Conservation (phyloP, 2,113 vertebrate genomes). For the Nesoenas mayeri region DNA sequence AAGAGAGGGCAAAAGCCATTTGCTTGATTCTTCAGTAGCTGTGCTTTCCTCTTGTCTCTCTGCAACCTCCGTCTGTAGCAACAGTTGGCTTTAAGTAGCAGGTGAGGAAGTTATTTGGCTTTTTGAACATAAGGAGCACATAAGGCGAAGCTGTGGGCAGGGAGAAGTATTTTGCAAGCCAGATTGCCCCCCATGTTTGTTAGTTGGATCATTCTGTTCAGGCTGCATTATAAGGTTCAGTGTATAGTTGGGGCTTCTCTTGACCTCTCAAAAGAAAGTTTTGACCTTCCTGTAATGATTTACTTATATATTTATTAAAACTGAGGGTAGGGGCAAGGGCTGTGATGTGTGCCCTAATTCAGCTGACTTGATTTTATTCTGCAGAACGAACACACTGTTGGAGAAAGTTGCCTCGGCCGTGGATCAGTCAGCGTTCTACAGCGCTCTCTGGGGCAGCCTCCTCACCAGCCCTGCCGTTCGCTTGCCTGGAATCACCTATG, state of each 20-base stretch:
- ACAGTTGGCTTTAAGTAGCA: background rate
- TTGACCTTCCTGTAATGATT: background rate
- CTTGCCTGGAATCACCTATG: conserved; percentile 93
- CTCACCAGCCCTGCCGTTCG: conserved; percentile 96
- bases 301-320: background rate
- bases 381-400: conserved; percentile 91
- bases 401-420: conserved; percentile 96
- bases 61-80: background rate
- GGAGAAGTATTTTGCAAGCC: background rate
- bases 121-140: background rate
- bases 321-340: background rate
- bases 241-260: background rate
- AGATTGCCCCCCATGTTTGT: background rate
- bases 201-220: background rate
- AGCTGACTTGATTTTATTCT: background rate
- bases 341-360: background rate
- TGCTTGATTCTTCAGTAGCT: background rate
- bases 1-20: background rate
- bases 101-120: background rate
- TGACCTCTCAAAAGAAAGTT: background rate
- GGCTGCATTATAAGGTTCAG: background rate
- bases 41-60: background rate
- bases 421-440: conserved; percentile 95
- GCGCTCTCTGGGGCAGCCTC: conserved; percentile 98
- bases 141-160: background rate